These are phyloP conservation scores for Valencia hispanica DNA, from an alignment of 2,797 vertebrate species.

Conservation along the genomic window DNA sequence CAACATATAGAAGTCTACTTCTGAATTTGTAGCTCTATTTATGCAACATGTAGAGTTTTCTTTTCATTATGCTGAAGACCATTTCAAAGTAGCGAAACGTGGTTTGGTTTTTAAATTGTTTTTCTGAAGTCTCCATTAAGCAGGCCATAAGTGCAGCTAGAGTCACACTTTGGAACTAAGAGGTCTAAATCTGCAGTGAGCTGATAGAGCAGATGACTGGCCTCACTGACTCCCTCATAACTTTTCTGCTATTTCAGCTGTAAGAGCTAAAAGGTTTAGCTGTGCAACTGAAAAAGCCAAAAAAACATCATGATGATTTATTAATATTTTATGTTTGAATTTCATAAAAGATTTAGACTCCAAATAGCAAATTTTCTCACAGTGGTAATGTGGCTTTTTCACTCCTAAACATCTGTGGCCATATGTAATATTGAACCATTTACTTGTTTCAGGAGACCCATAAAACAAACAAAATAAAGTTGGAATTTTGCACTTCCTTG, in stretches of 20 bases:
- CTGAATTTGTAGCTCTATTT: slow-evolving; percentile 27
- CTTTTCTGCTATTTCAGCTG: slow-evolving; percentile 31
- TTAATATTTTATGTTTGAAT: slow-evolving; percentile 10
- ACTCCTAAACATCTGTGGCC: background rate
- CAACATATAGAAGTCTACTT: slow-evolving; percentile 5
- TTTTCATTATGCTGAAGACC: slow-evolving; percentile 20
- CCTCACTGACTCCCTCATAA: slow-evolving; percentile 10
- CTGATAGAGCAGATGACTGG: slow-evolving; percentile 49
- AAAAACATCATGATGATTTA: slow-evolving; percentile 20
- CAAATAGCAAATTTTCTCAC: slow-evolving; percentile 27
- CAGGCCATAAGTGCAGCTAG: slow-evolving; percentile 24
- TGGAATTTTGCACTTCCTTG: background rate
- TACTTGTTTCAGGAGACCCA: background rate
- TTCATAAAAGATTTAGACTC: slow-evolving; percentile 7
- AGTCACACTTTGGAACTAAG: slow-evolving; percentile 24
- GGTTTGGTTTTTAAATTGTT: slow-evolving; percentile 21
- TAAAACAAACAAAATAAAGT: background rate
- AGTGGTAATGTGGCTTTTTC: slow-evolving; percentile 36
- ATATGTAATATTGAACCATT: background rate
- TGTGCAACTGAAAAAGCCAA: background rate
- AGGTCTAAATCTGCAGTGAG: slow-evolving; percentile 30
- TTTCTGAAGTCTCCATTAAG: slow-evolving; percentile 31
- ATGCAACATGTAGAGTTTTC: slow-evolving; percentile 31
- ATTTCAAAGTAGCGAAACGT: slow-evolving; percentile 16
- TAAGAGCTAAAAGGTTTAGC: slow-evolving; percentile 15